These are phyloP conservation scores for Fragum sueziense DNA, from an alignment of 2,888 invertebrate species.

Conservation along the genomic window DNA sequence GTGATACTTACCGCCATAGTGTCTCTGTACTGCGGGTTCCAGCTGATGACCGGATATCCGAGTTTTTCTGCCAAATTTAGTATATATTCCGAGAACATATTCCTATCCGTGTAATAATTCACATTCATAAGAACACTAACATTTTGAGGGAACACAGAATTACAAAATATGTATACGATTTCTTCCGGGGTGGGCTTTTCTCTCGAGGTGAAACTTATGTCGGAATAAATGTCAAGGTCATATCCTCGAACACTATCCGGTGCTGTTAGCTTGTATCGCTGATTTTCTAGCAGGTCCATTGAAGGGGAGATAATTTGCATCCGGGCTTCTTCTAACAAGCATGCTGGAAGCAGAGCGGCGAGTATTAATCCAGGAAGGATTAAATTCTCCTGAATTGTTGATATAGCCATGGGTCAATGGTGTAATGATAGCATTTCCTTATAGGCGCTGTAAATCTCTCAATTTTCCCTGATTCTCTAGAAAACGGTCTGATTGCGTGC, in stretches of 20 bases:
- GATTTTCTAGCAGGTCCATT: neutral
- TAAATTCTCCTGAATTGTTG: neutral
- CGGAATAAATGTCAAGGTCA: slow-evolving; percentile 19
- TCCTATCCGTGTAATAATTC: slow-evolving; percentile 24
- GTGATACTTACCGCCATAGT: slow-evolving; percentile 53
- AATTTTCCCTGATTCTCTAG: neutral
- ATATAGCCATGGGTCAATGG: neutral
- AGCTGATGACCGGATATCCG: slow-evolving; percentile 58
- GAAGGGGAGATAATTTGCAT: slow-evolving; percentile 4
- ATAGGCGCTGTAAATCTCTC: neutral
- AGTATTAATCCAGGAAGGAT: slow-evolving; percentile 1
- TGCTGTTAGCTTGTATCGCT: neutral
- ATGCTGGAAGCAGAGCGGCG: neutral
- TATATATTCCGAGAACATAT: slow-evolving; percentile 49
- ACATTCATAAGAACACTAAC: slow-evolving; percentile 49
- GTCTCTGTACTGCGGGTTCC: slow-evolving; percentile 59
- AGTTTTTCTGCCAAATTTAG: slow-evolving; percentile 39
- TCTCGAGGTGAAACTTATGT: slow-evolving; percentile 21
- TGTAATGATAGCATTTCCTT: slow-evolving; percentile 14
- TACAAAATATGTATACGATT: slow-evolving; percentile 55
- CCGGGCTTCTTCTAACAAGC: slow-evolving; percentile 7
- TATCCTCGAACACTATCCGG: neutral
- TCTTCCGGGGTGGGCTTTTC: slow-evolving; percentile 39
- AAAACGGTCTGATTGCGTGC: neutral
- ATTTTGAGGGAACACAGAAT: slow-evolving; percentile 42